phyloP scores from a whole-genome alignment of 2,113 vertebrate genomes.

The Vidua macroura region DNA sequence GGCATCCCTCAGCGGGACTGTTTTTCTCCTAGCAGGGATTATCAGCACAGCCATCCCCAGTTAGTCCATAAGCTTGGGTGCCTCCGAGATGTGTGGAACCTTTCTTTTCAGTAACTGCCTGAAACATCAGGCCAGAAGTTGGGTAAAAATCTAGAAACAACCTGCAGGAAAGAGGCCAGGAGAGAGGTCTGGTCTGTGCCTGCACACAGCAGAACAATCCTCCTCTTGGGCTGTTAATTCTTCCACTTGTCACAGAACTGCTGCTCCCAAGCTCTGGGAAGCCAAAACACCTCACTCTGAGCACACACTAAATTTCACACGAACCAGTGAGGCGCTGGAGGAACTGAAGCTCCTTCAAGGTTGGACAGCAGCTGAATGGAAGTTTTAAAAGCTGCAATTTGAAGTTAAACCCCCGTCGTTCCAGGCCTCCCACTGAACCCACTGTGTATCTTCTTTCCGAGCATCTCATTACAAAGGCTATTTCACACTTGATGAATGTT shows the following conservation, averaged over 20 bases:
- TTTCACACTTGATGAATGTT: constrained; percentile 34
- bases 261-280: not conserved
- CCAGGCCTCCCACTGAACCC: not conserved
- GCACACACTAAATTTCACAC: not conserved
- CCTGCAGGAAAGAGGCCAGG: not conserved
- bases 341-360: not conserved
- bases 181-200: not conserved
- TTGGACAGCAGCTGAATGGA: not conserved
- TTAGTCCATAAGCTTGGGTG: not conserved
- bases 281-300: fast-evolving
- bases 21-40: not conserved
- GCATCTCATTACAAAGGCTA: constrained; percentile 17
- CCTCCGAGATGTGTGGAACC: not conserved
- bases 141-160: not conserved
- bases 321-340: not conserved
- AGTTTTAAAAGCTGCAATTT: not conserved
- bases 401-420: not conserved
- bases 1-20: not conserved
- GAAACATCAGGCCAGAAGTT: not conserved
- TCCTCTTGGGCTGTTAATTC: not conserved
- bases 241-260: not conserved
- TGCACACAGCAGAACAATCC: no score
- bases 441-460: not conserved
- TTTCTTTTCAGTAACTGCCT: not conserved
- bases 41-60: not conserved